Evolutionary conservation across 1,140 invertebrate genomes (phyloP).

Genomic region (Caerostris extrusa): DNA sequence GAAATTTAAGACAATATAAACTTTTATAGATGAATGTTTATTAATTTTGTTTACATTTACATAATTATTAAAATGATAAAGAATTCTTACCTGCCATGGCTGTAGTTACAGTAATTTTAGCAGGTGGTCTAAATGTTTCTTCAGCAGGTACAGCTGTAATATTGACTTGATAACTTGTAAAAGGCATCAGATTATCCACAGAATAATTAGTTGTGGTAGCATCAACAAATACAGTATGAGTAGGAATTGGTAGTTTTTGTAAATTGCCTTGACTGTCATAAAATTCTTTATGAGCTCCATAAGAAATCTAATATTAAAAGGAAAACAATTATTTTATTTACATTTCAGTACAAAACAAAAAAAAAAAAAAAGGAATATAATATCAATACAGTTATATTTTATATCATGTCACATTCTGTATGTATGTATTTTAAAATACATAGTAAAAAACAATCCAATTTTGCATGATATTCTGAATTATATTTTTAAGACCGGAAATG

Average conservation of each 20-base stretch:
- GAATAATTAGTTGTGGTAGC: constrained; percentile 84
- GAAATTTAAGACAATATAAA: neutral
- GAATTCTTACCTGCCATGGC: constrained; percentile 88
- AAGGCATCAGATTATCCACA: constrained; percentile 90
- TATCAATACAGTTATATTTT: neutral
- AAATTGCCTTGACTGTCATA: constrained; percentile 97
- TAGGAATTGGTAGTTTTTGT: constrained; percentile 90
- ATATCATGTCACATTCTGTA: neutral
- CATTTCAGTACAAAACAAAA: neutral
- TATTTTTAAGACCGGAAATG: too few species aligned
- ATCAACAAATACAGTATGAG: constrained; percentile 87
- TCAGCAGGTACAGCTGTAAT: constrained; percentile 94
- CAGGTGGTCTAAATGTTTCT: constrained; percentile 91
- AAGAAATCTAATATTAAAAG: constrained; percentile 85
- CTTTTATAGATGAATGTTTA: neutral
- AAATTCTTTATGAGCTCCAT: constrained; percentile 96
- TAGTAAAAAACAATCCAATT: too few species aligned
- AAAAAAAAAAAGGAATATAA: neutral
- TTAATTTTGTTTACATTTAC: neutral
- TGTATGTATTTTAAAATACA: too few species aligned
- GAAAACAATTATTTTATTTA: neutral
- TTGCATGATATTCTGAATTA: too few species aligned
- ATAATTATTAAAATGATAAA: neutral
- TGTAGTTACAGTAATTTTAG: constrained; percentile 95
- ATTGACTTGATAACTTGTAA: constrained; percentile 97